Conservation (phyloP, 2,113 vertebrate species). For the Pachyramphus minor region DNA sequence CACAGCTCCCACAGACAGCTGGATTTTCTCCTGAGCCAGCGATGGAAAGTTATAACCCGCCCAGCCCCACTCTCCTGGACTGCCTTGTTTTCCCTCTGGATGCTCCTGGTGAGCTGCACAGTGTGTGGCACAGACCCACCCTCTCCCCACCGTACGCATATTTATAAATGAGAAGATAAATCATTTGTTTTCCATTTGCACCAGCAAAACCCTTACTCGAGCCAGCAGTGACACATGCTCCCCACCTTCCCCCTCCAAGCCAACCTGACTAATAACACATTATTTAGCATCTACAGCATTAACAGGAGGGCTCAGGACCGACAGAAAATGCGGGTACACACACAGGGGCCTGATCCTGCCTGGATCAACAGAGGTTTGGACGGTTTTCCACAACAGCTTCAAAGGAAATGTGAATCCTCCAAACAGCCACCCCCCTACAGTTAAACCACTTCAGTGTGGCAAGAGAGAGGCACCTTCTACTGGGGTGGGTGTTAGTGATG, state of each 20-base stretch:
- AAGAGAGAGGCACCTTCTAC: neutral
- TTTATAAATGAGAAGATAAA: neutral
- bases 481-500: neutral
- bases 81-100: neutral
- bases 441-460: neutral
- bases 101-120: neutral
- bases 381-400: neutral
- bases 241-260: neutral
- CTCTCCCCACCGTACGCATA: neutral
- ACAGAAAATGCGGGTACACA: accelerated
- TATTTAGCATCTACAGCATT: neutral
- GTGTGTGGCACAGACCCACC: neutral
- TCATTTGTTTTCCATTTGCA: constrained; percentile 50
- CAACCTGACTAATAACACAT: neutral
- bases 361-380: accelerated
- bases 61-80: neutral
- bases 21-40: neutral
- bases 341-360: neutral
- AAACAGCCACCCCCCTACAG: neutral
- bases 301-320: neutral
- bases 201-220: neutral
- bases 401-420: neutral
- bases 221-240: neutral
- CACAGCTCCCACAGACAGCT: neutral
- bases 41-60: neutral